Conservation (phyloP, 2,113 vertebrate species). For the Datnioides undecimradiatus region DNA sequence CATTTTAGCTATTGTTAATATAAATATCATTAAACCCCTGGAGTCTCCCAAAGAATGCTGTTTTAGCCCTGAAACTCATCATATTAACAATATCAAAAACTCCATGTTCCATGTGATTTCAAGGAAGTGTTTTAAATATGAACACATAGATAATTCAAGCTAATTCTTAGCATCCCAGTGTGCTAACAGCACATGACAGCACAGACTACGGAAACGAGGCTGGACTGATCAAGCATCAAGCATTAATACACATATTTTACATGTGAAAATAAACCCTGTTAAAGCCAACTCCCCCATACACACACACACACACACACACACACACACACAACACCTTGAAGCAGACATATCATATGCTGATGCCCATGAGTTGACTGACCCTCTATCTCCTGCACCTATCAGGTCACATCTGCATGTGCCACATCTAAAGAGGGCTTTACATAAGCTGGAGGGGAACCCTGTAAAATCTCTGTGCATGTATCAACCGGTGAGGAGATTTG, state of each 20-base stretch:
- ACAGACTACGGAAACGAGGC: constrained; percentile 18
- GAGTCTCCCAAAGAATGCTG: too few relatives aligned
- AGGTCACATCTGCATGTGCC: constrained; percentile 61
- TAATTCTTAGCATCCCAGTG: neutral
- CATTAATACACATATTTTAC: neutral
- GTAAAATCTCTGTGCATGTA: constrained; percentile 58
- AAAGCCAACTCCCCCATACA: neutral
- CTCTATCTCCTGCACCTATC: constrained; percentile 56
- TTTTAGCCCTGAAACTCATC: too few relatives aligned
- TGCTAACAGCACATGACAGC: neutral
- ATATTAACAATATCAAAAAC: neutral
- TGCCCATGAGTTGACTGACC: constrained; percentile 56
- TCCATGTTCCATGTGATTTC: too few relatives aligned
- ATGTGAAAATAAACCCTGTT: constrained; percentile 3
- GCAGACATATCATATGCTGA: constrained; percentile 34
- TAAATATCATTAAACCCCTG: too few relatives aligned
- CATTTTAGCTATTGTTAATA: neutral
- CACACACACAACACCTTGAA: constrained; percentile 6
- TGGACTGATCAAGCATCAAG: constrained; percentile 2
- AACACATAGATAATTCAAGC: neutral
- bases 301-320: neutral
- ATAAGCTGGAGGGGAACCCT: constrained; percentile 68
- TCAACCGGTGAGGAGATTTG: constrained; percentile 67
- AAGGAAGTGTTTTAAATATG: too few relatives aligned
- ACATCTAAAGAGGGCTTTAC: constrained; percentile 64